These are phyloP conservation scores for Trichogramma evanescens DNA, from an alignment of 2,888 invertebrate genomes.

Conservation along the genomic window DNA sequence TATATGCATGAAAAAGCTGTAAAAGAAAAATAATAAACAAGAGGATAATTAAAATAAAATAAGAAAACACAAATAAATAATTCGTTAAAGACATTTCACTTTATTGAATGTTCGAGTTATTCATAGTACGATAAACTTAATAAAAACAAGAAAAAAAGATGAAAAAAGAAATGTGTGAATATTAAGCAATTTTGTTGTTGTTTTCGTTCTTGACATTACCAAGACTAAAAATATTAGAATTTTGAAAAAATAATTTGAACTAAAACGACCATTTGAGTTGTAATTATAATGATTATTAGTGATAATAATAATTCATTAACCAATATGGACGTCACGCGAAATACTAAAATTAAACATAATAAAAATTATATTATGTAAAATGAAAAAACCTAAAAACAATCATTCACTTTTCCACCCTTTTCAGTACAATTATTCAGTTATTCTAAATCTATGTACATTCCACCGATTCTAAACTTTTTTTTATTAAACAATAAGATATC, in stretches of 20 bases:
- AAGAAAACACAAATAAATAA: constrained; percentile 19
- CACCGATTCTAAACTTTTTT: background rate
- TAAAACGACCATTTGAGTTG: constrained; percentile 12
- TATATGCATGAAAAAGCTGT: background rate
- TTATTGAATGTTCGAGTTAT: constrained; percentile 19
- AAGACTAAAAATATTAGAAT: background rate
- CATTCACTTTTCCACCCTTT: constrained; percentile 8
- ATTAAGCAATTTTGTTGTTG: background rate
- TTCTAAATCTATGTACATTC: constrained; percentile 18
- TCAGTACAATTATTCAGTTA: background rate
- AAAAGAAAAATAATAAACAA: constrained; percentile 6
- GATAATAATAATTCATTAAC: constrained; percentile 8
- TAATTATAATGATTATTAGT: constrained; percentile 2
- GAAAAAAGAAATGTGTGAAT: constrained; percentile 1
- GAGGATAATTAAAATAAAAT: constrained; percentile 12
- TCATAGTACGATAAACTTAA: constrained; percentile 17
- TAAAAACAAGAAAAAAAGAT: constrained; percentile 13
- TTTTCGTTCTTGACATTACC: background rate
- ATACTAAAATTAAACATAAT: constrained; percentile 14
- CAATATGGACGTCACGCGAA: constrained; percentile 11
- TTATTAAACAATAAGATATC: background rate
- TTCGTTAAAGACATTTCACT: constrained; percentile 11
- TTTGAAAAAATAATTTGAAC: constrained; percentile 1
- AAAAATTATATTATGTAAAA: constrained; percentile 1
- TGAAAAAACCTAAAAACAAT: constrained; percentile 14